A percentile compares a stretch with the other conserved stretches of the same genome.
phyloP scores from a whole-genome alignment of 2,797 vertebrate species.

The Tadarida brasiliensis region DNA sequence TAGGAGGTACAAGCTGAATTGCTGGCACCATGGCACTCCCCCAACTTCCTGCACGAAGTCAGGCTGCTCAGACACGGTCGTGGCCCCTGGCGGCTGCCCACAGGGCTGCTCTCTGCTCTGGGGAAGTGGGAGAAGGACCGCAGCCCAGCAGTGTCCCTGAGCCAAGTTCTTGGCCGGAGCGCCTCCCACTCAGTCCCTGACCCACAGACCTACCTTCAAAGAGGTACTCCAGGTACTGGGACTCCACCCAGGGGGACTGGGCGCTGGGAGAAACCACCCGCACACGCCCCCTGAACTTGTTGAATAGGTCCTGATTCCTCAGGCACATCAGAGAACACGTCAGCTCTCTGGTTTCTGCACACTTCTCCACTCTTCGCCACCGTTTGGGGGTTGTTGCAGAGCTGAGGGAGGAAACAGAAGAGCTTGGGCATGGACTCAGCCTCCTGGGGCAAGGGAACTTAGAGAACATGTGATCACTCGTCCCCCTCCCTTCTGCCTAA shows the following conservation, averaged over 20 bases:
- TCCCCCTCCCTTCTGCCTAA: not conserved
- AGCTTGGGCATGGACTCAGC: not conserved
- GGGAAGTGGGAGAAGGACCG: not conserved
- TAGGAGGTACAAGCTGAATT: not conserved
- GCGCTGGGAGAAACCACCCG: not conserved
- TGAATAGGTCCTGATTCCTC: slow-evolving; percentile 71
- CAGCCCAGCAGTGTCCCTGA: not conserved
- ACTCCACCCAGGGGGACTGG: slow-evolving; percentile 75
- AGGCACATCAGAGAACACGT: slow-evolving; percentile 86
- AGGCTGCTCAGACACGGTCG: not conserved
- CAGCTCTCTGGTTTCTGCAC: slow-evolving; percentile 73
- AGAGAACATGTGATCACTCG: not conserved
- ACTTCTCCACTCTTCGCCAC: slow-evolving; percentile 81
- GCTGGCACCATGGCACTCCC: no score
- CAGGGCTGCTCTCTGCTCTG: not conserved
- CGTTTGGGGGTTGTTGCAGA: not conserved
- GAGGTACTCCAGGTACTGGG: slow-evolving; percentile 81
- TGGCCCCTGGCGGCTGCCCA: not conserved
- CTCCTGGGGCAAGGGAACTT: not conserved
- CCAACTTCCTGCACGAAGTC: not conserved
- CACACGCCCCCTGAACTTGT: slow-evolving; percentile 82
- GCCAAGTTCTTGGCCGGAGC: not conserved
- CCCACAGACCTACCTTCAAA: slow-evolving; percentile 81
- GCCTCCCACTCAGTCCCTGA: not conserved
- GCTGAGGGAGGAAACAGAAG: slow-evolving; percentile 69